Evolutionary conservation across 2,797 vertebrate genomes (phyloP).

Genomic region (Hippocampus kuda): DNA sequence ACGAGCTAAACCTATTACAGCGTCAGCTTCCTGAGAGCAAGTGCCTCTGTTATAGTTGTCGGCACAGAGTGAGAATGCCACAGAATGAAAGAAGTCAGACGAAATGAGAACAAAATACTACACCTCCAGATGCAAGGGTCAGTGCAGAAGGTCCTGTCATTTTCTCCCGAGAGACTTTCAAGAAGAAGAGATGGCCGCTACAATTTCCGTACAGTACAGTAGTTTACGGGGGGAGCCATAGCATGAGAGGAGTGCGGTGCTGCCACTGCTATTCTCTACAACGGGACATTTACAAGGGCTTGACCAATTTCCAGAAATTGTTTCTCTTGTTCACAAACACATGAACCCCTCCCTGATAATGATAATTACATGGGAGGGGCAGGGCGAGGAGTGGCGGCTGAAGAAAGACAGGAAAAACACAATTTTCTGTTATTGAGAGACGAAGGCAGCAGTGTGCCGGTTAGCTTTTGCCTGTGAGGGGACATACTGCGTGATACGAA

Average conservation of each 20-base stretch:
- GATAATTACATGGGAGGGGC: constrained; percentile 5
- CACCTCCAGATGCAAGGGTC: constrained; percentile 53
- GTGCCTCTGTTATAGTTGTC: constrained; percentile 38
- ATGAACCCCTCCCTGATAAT: constrained; percentile 22
- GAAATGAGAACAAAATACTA: constrained; percentile 28
- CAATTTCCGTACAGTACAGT: not conserved
- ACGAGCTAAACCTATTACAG: constrained; percentile 41
- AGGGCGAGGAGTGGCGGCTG: not conserved
- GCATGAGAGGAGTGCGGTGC: constrained; percentile 33
- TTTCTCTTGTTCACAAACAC: constrained; percentile 56
- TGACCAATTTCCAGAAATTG: constrained; percentile 70
- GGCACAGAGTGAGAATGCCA: constrained; percentile 6
- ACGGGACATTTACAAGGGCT: constrained; percentile 49
- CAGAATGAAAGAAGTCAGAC: constrained; percentile 2
- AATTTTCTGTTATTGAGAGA: not conserved
- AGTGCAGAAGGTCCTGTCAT: constrained; percentile 55
- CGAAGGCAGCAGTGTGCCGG: not conserved
- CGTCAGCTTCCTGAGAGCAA: constrained; percentile 21
- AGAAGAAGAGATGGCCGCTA: constrained; percentile 12
- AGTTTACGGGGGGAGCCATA: not conserved
- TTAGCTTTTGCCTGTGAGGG: not conserved
- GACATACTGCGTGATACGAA: not conserved
- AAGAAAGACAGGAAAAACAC: not conserved
- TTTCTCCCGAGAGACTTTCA: constrained; percentile 12
- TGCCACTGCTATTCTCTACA: constrained; percentile 13